These are phyloP conservation scores for Premnoplex brunnescens DNA, from an alignment of 2,797 vertebrate genomes.

Conservation along the genomic window DNA sequence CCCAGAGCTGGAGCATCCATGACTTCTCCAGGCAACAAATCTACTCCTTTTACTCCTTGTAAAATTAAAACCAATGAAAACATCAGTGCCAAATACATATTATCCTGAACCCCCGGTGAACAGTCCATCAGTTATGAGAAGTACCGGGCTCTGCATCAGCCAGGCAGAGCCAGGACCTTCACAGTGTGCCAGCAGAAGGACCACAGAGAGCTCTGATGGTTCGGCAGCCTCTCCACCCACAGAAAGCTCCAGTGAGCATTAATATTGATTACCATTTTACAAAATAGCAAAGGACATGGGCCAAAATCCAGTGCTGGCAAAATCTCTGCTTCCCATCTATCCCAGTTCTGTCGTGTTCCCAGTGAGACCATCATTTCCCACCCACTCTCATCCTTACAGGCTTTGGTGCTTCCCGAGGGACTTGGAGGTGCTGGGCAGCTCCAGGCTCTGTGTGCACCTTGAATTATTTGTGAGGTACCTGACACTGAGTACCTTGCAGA, in stretches of 20 bases:
- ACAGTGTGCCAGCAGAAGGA: not conserved
- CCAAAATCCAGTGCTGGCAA: not conserved
- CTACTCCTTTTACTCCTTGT: not conserved
- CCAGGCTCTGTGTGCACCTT: not conserved
- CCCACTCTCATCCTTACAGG: not conserved
- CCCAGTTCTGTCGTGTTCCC: fast-evolving
- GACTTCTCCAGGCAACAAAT: not conserved
- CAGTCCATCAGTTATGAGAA: not conserved
- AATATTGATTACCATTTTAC: not conserved
- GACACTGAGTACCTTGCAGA: not conserved
- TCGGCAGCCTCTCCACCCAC: not conserved
- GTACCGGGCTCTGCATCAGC: not conserved
- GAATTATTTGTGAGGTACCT: not conserved
- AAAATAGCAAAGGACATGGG: not conserved
- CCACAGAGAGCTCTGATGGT: not conserved
- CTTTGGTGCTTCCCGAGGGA: not conserved
- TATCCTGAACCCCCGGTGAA: not conserved
- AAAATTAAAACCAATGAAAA: not conserved
- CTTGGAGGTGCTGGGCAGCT: not conserved
- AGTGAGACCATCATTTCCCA: fast-evolving
- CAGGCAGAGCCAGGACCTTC: not conserved
- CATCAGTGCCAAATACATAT: not conserved
- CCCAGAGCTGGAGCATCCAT: not conserved
- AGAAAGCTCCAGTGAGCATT: not conserved
- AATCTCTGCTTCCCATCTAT: not conserved